These are phyloP conservation scores for Cephalopterus ornatus DNA, from an alignment of 2,113 vertebrate species.

Conservation along the genomic window DNA sequence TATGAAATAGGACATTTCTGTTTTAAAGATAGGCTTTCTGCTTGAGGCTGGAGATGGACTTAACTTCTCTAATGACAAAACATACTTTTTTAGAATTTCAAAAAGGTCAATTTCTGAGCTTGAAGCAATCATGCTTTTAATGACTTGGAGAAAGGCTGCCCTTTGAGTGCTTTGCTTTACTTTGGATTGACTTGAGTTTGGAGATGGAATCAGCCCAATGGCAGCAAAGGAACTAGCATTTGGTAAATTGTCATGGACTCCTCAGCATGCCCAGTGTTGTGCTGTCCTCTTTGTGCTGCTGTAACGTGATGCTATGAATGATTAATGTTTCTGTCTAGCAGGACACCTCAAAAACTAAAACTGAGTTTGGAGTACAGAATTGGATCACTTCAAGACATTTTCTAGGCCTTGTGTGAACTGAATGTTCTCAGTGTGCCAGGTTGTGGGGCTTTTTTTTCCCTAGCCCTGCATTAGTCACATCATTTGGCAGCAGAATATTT, in stretches of 20 bases:
- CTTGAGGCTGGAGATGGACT: neutral
- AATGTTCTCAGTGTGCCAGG: neutral
- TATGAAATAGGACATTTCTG: neutral
- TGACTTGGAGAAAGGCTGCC: neutral
- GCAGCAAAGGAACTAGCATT: neutral
- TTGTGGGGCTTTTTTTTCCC: neutral
- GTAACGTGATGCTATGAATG: neutral
- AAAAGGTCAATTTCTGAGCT: neutral
- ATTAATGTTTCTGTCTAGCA: neutral
- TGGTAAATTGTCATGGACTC: neutral
- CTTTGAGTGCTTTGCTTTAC: neutral
- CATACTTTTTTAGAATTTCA: neutral
- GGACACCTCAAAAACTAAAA: neutral
- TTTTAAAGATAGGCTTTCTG: neutral
- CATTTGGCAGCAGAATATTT: neutral
- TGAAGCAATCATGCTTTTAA: neutral
- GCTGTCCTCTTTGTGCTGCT: neutral
- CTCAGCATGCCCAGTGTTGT: neutral
- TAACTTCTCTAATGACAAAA: neutral
- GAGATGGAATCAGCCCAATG: neutral
- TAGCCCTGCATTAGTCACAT: neutral
- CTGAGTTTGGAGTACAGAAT: neutral
- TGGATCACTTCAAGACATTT: neutral
- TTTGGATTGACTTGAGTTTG: neutral
- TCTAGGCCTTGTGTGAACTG: neutral